Base-by-base conservation (phyloP, 2,797 vertebrate species). In the Tangara arthus region DNA sequence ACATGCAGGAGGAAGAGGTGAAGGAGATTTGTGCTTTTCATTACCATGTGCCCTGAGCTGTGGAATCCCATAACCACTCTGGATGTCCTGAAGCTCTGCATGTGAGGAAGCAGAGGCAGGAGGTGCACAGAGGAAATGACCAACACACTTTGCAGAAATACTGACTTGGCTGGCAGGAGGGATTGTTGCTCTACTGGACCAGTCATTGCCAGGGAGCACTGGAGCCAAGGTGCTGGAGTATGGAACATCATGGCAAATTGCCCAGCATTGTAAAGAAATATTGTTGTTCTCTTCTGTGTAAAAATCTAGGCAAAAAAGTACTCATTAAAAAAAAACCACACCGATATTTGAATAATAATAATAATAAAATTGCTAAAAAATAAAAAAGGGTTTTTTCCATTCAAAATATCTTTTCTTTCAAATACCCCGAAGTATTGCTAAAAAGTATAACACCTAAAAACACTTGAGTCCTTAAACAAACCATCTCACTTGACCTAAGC, bases 351-450 rank as follows among this genome's bases (percentile, higher is more conserved):
- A 83, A 63, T 50, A 46, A 6, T 21, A 61, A 30, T 46, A 83
- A 59, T 61, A 37, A 42, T 42, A 42, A 47, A 68, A 69, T 44
- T 23, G 72, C 7, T 30, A 20, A 5, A 3, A 56, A 56, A 16
- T 18, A 7, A 24, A 35, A 57, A 35, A 3, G 0, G 35, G 0
- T 1, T 41, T 46, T 63, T 76, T 59, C 24, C 1, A 8, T 13
- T 76, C 4, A 69, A 73, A 75, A 44, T 76, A 19, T 10, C 34
- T 68, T 69, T 84, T 57, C 39, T 65, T 80, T 82, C 35, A 66
- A 80, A 59, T 59, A 4, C 4, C 7, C 3, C 22, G 37, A n/a
- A 41, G 8, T 44, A 65, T 82, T 89, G 28, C 3, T 80, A 26
- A 63, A 69, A 87, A 9, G 2, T 27, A 27, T 37, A 79, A 65